Conservation (phyloP, 1,140 invertebrate genomes). For the Leguminivora glycinivorella region DNA sequence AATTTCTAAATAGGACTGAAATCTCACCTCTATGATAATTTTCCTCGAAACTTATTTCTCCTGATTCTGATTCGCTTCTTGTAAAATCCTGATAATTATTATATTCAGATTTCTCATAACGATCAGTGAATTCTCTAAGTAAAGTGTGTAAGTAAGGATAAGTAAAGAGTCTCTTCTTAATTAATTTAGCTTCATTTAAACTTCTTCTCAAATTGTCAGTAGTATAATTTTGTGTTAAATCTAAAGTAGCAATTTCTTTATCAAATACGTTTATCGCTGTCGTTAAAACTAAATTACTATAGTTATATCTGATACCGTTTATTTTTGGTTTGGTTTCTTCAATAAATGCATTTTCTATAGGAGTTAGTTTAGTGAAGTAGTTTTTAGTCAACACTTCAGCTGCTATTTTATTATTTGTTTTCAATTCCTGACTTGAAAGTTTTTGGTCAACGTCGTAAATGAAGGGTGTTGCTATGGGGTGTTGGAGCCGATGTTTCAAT, state of each 20-base stretch:
- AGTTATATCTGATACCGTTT: not conserved
- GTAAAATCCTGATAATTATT: not conserved
- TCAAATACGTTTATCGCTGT: not conserved
- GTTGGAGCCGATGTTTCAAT: not conserved
- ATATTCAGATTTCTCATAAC: not conserved
- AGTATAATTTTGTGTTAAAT: not conserved
- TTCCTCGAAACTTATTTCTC: not conserved
- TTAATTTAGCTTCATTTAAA: not conserved
- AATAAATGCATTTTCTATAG: not conserved
- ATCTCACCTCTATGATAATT: not conserved
- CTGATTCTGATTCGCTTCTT: not conserved
- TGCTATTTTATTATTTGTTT: not conserved
- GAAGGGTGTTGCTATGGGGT: not conserved
- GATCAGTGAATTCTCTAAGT: too few relatives aligned
- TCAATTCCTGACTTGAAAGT: not conserved
- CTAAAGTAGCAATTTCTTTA: not conserved
- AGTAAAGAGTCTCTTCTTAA: not conserved
- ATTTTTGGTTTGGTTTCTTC: not conserved
- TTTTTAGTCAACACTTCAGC: not conserved
- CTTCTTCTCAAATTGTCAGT: not conserved
- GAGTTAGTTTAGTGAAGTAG: not conserved
- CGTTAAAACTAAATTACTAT: slow-evolving; percentile 14
- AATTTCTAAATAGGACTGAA: not conserved
- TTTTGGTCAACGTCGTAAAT: not conserved
- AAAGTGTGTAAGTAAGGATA: too few relatives aligned